These are phyloP conservation scores for Astyanax mexicanus DNA, from an alignment of 2,797 vertebrate species.

Conservation along the genomic window DNA sequence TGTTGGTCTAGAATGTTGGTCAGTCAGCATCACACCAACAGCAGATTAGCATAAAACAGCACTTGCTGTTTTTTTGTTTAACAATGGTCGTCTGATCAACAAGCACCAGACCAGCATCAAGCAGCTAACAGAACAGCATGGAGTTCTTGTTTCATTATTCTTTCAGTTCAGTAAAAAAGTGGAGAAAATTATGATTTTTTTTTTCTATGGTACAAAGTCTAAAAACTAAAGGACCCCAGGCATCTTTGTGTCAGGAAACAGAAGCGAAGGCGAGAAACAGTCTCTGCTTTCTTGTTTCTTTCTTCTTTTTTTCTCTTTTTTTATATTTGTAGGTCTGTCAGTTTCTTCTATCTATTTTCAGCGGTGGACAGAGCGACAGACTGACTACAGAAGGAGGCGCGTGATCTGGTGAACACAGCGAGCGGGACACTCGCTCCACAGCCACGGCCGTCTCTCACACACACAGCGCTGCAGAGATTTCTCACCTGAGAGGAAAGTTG, in stretches of 20 bases:
- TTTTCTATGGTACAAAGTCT: background rate
- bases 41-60: no score
- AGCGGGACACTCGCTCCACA: conserved; percentile 5
- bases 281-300: background rate
- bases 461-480: conserved; percentile 14
- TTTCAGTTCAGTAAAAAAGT: no score
- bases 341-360: conserved; percentile 65
- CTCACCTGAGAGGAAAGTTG: conserved; percentile 39
- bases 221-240: background rate
- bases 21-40: no score
- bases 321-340: conserved; percentile 54
- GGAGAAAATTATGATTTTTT: no score
- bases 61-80: no score
- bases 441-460: conserved; percentile 14
- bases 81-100: no score
- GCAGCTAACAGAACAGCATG: no score
- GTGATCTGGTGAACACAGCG: conserved; percentile 55
- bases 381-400: conserved; percentile 60
- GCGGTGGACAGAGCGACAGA: conserved; percentile 63
- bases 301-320: conserved; percentile 15
- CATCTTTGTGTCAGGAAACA: background rate
- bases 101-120: no score
- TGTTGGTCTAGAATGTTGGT: no score
- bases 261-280: background rate
- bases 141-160: no score